Evolutionary conservation across 1,140 invertebrate genomes (phyloP).

Genomic region (Drosophila sturtevanti): DNA sequence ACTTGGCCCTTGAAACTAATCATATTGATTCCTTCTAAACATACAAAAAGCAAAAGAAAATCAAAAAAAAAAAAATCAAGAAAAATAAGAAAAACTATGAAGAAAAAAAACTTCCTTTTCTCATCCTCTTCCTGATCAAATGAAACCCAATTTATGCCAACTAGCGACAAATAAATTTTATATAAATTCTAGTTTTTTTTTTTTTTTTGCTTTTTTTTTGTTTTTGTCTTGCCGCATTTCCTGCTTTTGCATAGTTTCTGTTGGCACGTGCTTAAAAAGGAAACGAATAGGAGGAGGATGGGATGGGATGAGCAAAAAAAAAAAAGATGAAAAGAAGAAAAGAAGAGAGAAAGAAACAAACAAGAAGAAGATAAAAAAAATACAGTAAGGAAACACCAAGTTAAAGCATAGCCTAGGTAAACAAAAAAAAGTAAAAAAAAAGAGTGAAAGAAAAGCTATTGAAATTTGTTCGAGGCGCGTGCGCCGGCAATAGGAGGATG

Average conservation of each 20-base stretch:
- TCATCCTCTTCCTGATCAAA: constrained; percentile 39
- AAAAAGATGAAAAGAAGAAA: background rate
- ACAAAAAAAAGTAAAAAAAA: constrained; percentile 11
- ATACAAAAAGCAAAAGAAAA: background rate
- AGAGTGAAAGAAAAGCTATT: constrained; percentile 41
- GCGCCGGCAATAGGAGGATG: constrained; percentile 18
- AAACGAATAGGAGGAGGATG: constrained; percentile 15
- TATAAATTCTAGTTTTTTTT: constrained; percentile 1
- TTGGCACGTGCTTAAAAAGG: constrained; percentile 47
- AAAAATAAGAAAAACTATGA: background rate
- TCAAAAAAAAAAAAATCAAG: background rate
- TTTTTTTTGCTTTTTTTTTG: background rate
- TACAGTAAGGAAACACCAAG: constrained; percentile 12
- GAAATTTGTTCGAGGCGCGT: constrained; percentile 52
- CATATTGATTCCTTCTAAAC: constrained; percentile 34
- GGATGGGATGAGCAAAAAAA: constrained; percentile 10
- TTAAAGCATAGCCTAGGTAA: constrained; percentile 23
- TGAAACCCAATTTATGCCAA: constrained; percentile 66
- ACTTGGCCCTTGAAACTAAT: constrained; percentile 58
- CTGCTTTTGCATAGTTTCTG: constrained; percentile 24
- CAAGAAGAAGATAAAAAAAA: background rate
- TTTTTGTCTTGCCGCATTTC: constrained; percentile 30
- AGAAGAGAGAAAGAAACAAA: too few species aligned
- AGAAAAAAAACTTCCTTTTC: too few species aligned
- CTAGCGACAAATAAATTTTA: constrained; percentile 35